Base-by-base conservation (phyloP, 1,140 invertebrate genomes). In the Ladona fulva region DNA sequence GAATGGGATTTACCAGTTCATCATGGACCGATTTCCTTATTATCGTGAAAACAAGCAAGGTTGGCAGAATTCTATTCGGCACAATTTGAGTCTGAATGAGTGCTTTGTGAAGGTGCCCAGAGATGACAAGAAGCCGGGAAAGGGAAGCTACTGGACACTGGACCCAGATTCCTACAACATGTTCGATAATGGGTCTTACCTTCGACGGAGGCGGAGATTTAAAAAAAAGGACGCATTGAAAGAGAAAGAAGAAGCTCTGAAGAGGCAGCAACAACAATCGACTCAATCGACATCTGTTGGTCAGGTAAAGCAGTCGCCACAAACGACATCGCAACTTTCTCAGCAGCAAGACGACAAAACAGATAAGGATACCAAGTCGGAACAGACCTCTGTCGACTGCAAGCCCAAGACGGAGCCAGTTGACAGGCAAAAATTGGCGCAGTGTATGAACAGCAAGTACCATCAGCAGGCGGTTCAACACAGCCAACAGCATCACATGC, bases 1-100 rank as follows among this genome's bases (percentile, higher is more conserved):
- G 0, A 98, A 97, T 83, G 97, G 97, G 10, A 99, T 99, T 82
- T 99, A 99, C 84, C 94, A 97, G 85, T 99, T 97, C 83, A 99
- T 99, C 79, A 99, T 99, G 93, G 96, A 98, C 80, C 88, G 94
- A 5, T 99, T 99, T 84, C 96, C 97, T 0, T 99, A 98, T 83
- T 99, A 99, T 85, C 87, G 97, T n/a, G 95, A 99, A 84, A 98
- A 96, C 85, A 97, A 97, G 83, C 96, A 98, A 85, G 92, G 94
- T 76, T 96, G 95, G 95, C 96, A 98, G 85, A 98, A 98, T 83
- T 96, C 94, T 0, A 98, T 98, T 78, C 88, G 97, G 59, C 97
- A 99, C 85, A 99, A 99, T 86, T 87, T 99, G 6, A 97, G 94
- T 79, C 88, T 99, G 19, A 99, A 99, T 87, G 98, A 99, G 85